phyloP scores from a whole-genome alignment of 2,888 invertebrate genomes.

The Folsomia manolachei region DNA sequence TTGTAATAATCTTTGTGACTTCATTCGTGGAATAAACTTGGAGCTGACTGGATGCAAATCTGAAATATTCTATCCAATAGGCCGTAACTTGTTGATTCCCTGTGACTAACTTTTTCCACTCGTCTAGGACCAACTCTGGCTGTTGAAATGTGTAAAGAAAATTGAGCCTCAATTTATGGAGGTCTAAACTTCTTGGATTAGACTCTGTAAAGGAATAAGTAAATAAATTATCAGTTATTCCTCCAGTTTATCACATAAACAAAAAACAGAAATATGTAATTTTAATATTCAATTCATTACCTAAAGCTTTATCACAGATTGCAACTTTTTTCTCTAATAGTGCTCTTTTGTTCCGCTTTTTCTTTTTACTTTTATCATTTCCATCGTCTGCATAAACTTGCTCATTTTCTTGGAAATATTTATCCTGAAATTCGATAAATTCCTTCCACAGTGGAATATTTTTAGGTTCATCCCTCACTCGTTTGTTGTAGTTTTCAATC shows the following conservation, averaged over 20 bases:
- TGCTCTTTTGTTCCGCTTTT: constrained; percentile 39
- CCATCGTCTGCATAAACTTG: constrained; percentile 21
- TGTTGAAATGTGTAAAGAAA: constrained; percentile 41
- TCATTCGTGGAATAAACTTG: constrained; percentile 34
- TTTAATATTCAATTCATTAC: no score
- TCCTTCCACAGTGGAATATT: constrained; percentile 45
- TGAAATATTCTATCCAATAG: constrained; percentile 46
- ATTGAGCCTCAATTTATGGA: constrained; percentile 39
- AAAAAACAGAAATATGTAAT: background rate
- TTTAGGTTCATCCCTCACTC: constrained; percentile 40
- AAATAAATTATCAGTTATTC: background rate
- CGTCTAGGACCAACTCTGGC: constrained; percentile 37
- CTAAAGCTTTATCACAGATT: constrained; percentile 43
- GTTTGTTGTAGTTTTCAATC: constrained; percentile 40
- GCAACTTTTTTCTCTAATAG: constrained; percentile 45
- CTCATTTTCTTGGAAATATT: constrained; percentile 39
- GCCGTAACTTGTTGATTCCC: constrained; percentile 38
- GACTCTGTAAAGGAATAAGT: constrained; percentile 26
- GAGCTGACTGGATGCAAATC: constrained; percentile 41
- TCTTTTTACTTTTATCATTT: constrained; percentile 18
- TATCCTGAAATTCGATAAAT: constrained; percentile 49
- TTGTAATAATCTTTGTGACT: constrained; percentile 30
- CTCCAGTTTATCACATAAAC: background rate
- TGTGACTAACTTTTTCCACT: constrained; percentile 45
- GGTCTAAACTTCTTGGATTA: constrained; percentile 40